phyloP scores from a whole-genome alignment of 2,888 invertebrate species.

The Punctoribates punctum region DNA sequence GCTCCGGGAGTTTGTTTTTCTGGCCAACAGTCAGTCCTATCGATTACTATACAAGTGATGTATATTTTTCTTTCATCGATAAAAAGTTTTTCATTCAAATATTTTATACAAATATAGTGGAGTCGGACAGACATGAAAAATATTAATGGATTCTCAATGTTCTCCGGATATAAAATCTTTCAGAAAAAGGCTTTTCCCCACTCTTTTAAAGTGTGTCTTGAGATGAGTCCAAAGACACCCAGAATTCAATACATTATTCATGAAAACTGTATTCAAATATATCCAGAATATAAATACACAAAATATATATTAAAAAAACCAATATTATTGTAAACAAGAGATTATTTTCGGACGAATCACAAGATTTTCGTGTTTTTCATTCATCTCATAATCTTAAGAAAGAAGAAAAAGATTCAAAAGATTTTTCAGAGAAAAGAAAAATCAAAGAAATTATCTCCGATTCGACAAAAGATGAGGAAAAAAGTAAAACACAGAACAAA shows the following conservation, averaged over 20 bases:
- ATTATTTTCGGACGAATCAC: not conserved
- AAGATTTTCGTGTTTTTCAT: not conserved
- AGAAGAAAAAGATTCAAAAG: not conserved
- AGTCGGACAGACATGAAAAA: not conserved
- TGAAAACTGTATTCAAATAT: not conserved
- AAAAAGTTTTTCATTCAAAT: not conserved
- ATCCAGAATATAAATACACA: no score
- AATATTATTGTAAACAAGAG: not conserved
- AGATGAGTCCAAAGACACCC: no score
- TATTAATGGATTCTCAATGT: conserved; percentile 8
- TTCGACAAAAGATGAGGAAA: not conserved
- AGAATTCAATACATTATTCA: conserved; percentile 9
- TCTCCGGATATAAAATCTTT: not conserved
- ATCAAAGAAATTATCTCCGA: not conserved
- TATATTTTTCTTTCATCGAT: not conserved
- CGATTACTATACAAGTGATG: not conserved
- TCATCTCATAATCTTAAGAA: no score
- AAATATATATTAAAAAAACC: not conserved
- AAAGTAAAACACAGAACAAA: not conserved
- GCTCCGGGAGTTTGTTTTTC: not conserved
- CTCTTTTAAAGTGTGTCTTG: no score
- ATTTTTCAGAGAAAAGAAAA: not conserved
- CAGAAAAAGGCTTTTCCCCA: no score
- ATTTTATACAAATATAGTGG: not conserved
- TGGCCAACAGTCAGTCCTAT: not conserved